phyloP scores from a whole-genome alignment of 2,113 vertebrate species.

The Nyctereutes procyonoides region DNA sequence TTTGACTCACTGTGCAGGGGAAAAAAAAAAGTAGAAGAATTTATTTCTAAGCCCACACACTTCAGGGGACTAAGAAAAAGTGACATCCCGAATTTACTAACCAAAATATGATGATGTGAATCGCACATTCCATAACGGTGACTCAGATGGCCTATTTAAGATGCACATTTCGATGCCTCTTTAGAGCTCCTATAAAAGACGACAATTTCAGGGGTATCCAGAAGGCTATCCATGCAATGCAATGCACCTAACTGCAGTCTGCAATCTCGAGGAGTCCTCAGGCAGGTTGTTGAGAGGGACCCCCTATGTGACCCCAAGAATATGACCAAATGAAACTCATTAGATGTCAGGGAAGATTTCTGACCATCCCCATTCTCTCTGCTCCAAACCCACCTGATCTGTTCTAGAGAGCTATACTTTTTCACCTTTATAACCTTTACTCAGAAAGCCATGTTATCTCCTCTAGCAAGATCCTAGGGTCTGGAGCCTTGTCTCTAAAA shows the following conservation, averaged over 20 bases:
- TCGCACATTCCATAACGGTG: slow-evolving; percentile 40
- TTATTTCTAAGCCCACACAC: slow-evolving; percentile 56
- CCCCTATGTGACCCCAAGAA: not conserved
- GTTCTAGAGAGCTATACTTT: not conserved
- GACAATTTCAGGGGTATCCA: not conserved
- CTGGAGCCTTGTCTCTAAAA: not conserved
- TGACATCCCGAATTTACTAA: slow-evolving; percentile 76
- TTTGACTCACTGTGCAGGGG: slow-evolving; percentile 24
- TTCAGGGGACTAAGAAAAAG: slow-evolving; percentile 41
- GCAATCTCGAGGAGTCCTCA: not conserved
- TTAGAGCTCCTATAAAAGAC: not conserved
- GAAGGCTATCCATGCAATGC: not conserved
- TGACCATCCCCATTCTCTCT: not conserved
- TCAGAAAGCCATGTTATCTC: not conserved
- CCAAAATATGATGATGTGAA: slow-evolving; percentile 74
- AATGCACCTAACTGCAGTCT: not conserved
- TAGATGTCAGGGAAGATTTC: not conserved
- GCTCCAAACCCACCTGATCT: not conserved
- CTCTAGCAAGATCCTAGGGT: not conserved
- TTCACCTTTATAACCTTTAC: not conserved
- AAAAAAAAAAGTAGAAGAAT: not conserved
- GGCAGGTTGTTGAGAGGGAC: not conserved
- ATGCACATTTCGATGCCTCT: not conserved
- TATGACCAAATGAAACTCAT: not conserved
- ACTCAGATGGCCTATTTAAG: slow-evolving; percentile 54